These are phyloP conservation scores for Eueides isabella DNA, from an alignment of 1,140 invertebrate species.

Conservation along the genomic window DNA sequence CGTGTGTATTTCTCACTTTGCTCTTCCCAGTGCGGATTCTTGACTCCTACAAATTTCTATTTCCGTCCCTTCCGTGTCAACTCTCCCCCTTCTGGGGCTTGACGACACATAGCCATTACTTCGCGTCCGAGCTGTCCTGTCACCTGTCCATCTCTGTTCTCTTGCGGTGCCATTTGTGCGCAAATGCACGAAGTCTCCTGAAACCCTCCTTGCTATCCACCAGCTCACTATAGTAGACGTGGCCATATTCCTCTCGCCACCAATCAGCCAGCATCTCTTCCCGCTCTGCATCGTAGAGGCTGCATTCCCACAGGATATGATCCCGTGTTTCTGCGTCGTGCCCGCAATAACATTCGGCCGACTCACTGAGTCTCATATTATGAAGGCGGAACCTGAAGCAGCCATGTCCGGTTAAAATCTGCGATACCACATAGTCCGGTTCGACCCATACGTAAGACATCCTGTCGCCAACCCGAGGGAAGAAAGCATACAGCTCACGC, in stretches of 20 bases:
- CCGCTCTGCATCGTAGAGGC: constrained; percentile 11
- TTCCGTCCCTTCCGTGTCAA: background rate
- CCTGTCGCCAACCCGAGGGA: constrained; percentile 3
- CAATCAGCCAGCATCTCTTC: constrained; percentile 15
- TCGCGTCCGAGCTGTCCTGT: background rate
- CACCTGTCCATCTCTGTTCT: background rate
- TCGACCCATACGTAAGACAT: background rate
- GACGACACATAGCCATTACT: too few species aligned
- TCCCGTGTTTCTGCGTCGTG: background rate
- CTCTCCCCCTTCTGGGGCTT: background rate
- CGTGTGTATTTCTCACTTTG: too few species aligned
- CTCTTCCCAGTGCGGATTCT: too few species aligned
- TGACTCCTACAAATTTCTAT: too few species aligned
- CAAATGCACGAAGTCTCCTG: constrained; percentile 6
- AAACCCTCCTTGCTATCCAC: constrained; percentile 20
- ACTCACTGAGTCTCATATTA: background rate
- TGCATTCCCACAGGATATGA: constrained; percentile 31
- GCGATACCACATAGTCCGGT: background rate
- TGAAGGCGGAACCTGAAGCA: background rate
- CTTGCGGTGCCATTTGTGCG: constrained; percentile 18
- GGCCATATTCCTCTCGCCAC: background rate
- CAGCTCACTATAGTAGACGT: background rate
- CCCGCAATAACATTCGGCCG: background rate
- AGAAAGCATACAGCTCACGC: constrained; percentile 4
- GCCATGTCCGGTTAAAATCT: background rate